These are phyloP conservation scores for Desmophyllum pertusum DNA, from an alignment of 92 coral and sea anemone genomes.

Conservation along the genomic window DNA sequence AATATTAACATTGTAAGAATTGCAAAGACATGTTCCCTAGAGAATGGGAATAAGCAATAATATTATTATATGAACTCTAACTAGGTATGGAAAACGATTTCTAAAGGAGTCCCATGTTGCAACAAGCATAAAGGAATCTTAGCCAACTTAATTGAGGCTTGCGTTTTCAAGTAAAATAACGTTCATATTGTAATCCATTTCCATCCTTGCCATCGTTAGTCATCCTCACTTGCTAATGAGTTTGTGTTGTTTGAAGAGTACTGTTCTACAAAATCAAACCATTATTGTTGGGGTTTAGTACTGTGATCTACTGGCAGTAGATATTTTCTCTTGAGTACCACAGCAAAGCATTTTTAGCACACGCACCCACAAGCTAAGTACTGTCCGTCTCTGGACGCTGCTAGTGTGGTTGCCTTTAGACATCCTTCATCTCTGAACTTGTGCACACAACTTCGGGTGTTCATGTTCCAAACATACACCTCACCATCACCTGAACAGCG, in stretches of 20 bases:
- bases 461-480: conserved; percentile 96
- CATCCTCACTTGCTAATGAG: not conserved
- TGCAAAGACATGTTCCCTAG: too few relatives aligned
- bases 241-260: not conserved
- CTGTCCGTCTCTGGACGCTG: conserved; percentile 85
- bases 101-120: not conserved
- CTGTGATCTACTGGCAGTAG: too few relatives aligned
- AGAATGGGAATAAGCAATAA: too few relatives aligned
- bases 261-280: conserved; percentile 1
- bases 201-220: not conserved
- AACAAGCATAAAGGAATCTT: not conserved
- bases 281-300: not conserved
- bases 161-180: not conserved
- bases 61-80: too few relatives aligned
- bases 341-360: not conserved
- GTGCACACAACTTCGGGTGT: conserved; percentile 87
- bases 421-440: conserved; percentile 97
- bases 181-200: not conserved
- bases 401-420: conserved; percentile 78
- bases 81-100: not conserved
- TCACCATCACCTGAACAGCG: conserved; percentile 86
- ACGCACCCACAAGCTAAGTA: conserved; percentile 97
- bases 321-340: not conserved
- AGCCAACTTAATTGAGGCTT: not conserved
- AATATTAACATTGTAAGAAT: too few relatives aligned